These are phyloP conservation scores for Leptogaster cylindrica DNA, from an alignment of 2,888 invertebrate species.

Conservation along the genomic window DNA sequence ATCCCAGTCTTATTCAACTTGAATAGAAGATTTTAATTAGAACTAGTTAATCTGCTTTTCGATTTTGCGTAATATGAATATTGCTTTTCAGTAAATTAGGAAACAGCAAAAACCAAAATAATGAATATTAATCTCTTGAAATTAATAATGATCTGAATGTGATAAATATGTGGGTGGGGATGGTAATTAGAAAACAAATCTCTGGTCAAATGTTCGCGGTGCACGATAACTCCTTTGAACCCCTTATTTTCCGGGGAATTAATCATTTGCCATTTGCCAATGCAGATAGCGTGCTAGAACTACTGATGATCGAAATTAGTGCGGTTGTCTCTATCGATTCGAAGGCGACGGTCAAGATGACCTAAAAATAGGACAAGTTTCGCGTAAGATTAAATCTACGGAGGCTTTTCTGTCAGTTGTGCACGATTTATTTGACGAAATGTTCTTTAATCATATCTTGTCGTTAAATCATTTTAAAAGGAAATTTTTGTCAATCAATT, in stretches of 20 bases:
- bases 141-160: not conserved
- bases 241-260: slow-evolving; percentile 14
- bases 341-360: slow-evolving; percentile 32
- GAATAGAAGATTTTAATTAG: too few species aligned
- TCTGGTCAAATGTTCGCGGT: not conserved
- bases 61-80: too few species aligned
- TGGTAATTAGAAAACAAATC: not conserved
- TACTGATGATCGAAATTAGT: slow-evolving; percentile 12
- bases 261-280: slow-evolving; percentile 5
- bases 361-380: slow-evolving; percentile 10
- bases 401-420: too few species aligned
- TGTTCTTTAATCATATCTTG: too few species aligned
- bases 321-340: slow-evolving; percentile 15
- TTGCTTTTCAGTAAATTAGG: too few species aligned
- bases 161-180: not conserved
- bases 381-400: slow-evolving; percentile 31
- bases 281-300: slow-evolving; percentile 10
- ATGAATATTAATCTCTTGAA: not conserved
- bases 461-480: too few species aligned
- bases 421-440: too few species aligned
- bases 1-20: too few species aligned
- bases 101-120: not conserved
- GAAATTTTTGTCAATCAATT: too few species aligned
- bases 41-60: too few species aligned
- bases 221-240: not conserved